A percentile compares a stretch with the other conserved stretches of the same genome.
Conservation (phyloP, 2,113 vertebrate species). For the Vidua chalybeata region DNA sequence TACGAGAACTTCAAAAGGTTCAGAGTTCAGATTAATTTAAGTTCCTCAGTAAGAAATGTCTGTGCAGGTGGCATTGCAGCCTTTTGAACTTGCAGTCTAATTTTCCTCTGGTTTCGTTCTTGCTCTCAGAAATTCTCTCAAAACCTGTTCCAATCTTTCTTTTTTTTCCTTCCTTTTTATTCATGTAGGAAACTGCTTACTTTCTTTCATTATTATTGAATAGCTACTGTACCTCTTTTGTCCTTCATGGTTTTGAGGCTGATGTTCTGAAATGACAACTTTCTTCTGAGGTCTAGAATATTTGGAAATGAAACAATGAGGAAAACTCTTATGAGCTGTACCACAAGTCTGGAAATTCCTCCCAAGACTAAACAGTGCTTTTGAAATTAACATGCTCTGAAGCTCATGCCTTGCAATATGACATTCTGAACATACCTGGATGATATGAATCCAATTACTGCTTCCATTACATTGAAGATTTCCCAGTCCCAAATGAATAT, state of each 20-base stretch:
- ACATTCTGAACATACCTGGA: background rate
- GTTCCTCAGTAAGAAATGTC: background rate
- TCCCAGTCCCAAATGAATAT: background rate
- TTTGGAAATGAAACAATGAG: background rate
- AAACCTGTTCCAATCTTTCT: background rate
- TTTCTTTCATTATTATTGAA: background rate
- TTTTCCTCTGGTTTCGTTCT: background rate
- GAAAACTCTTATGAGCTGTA: background rate
- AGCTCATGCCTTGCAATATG: background rate
- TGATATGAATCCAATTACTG: background rate
- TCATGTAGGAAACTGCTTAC: background rate
- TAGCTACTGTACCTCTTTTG: background rate
- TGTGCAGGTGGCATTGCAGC: background rate
- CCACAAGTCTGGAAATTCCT: background rate
- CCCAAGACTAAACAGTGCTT: background rate
- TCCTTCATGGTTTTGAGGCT: background rate
- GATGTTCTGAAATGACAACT: background rate
- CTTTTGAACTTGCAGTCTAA: constrained; percentile 3
- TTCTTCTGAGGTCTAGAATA: background rate
- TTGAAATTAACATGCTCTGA: background rate
- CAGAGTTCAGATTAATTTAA: constrained; percentile 38
- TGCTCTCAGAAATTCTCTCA: background rate
- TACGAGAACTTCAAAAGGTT: background rate
- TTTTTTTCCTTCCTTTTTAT: background rate
- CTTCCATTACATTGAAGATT: fast-evolving